These are phyloP conservation scores for Microchrysa polita DNA, from an alignment of 2,888 invertebrate genomes.

Conservation along the genomic window DNA sequence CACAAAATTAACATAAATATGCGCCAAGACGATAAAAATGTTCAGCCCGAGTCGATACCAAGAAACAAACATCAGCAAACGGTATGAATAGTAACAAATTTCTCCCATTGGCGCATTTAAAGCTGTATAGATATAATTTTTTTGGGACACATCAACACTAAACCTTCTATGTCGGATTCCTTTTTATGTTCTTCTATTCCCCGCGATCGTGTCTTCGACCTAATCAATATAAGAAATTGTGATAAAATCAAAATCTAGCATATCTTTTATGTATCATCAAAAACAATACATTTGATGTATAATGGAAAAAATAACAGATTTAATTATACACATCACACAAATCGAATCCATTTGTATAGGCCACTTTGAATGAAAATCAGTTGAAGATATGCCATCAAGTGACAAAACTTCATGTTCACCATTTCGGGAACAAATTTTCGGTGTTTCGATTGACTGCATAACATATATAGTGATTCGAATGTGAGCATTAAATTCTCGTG, in stretches of 20 bases:
- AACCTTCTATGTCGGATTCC: neutral
- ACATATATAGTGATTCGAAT: no score
- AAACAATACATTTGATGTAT: neutral
- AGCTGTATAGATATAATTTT: no score
- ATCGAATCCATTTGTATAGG: no score
- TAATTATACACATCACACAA: no score
- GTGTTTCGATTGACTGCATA: no score
- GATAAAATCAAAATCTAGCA: constrained; percentile 2
- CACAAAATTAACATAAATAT: constrained; percentile 26
- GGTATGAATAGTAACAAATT: neutral
- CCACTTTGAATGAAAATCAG: no score
- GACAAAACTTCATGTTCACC: constrained; percentile 21
- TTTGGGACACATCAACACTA: neutral
- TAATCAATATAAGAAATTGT: neutral
- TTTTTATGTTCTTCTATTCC: neutral
- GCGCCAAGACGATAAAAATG: constrained; percentile 6
- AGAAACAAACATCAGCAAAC: neutral
- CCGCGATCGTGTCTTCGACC: neutral
- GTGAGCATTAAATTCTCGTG: neutral
- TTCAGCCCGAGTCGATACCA: neutral
- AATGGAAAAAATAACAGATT: neutral
- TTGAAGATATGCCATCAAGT: constrained; percentile 3
- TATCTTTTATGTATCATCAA: neutral
- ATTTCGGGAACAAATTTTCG: neutral
- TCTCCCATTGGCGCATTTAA: neutral